These are phyloP conservation scores for Ceratitis capitata DNA, from an alignment of 1,140 invertebrate species.

Conservation along the genomic window DNA sequence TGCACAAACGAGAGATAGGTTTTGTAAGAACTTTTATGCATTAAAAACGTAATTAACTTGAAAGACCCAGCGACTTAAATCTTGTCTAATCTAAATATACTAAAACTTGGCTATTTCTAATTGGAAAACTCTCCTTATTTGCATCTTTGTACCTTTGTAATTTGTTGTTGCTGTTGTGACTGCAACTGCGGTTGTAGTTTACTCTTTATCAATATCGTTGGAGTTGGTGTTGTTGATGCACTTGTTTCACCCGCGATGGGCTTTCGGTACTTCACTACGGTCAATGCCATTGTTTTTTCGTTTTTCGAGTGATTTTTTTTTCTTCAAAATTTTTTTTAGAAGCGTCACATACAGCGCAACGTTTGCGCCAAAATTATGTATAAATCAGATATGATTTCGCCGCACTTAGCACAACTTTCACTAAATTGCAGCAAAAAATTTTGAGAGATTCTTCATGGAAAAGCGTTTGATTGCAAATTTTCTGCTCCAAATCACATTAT, in stretches of 20 bases:
- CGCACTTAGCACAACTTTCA: not conserved
- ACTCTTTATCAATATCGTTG: conserved; percentile 42
- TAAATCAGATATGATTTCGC: not conserved
- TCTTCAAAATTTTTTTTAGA: not conserved
- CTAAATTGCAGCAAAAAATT: not conserved
- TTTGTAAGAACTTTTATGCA: too few species aligned
- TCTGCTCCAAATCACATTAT: not conserved
- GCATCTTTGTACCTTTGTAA: conserved; percentile 42
- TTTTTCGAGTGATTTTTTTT: not conserved
- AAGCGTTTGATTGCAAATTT: not conserved
- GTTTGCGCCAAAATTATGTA: conserved; percentile 21
- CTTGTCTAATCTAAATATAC: too few species aligned
- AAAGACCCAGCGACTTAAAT: too few species aligned
- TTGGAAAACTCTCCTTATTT: too few species aligned
- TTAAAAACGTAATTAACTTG: too few species aligned
- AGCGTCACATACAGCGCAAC: not conserved
- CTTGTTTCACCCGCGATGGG: conserved; percentile 18
- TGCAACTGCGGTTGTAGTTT: conserved; percentile 37
- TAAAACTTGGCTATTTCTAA: not conserved
- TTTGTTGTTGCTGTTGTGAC: not conserved
- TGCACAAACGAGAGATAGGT: too few species aligned
- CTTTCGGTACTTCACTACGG: conserved; percentile 56
- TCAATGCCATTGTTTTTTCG: conserved; percentile 52
- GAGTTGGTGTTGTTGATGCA: not conserved
- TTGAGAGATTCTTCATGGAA: not conserved